phyloP scores from a whole-genome alignment of 2,888 invertebrate species.

The Polylopha cassiicola region DNA sequence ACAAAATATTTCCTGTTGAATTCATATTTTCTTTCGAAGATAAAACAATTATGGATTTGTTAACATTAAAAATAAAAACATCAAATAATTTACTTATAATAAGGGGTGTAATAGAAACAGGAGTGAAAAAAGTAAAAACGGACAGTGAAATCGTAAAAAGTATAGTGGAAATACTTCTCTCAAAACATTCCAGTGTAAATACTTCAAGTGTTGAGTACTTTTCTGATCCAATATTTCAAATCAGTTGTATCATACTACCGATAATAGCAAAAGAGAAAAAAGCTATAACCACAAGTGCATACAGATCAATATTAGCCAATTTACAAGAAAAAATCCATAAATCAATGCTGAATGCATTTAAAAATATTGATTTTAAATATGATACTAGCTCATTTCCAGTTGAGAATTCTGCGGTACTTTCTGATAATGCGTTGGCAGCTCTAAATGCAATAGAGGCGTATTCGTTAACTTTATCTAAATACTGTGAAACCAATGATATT shows the following conservation, averaged over 20 bases:
- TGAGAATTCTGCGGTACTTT: conserved; percentile 47
- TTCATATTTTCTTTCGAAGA: conserved; percentile 56
- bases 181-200: conserved; percentile 39
- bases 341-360: conserved; percentile 53
- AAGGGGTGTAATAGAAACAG: conserved; percentile 54
- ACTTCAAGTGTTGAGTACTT: conserved; percentile 48
- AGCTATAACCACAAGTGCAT: conserved; percentile 52
- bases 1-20: conserved; percentile 55
- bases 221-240: conserved; percentile 58
- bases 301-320: conserved; percentile 58
- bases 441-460: conserved; percentile 65
- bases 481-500: conserved; percentile 54
- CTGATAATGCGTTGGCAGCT: conserved; percentile 47
- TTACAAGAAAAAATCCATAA: conserved; percentile 63
- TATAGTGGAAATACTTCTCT: conserved; percentile 52
- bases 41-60: conserved; percentile 43
- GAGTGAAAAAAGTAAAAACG: conserved; percentile 58
- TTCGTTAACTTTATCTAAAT: conserved; percentile 57
- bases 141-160: conserved; percentile 58
- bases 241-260: conserved; percentile 58
- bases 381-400: conserved; percentile 32
- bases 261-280: conserved; percentile 63
- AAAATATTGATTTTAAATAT: conserved; percentile 50
- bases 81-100: conserved; percentile 48
- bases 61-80: conserved; percentile 56